Evolutionary conservation across 2,113 vertebrate genomes (phyloP), one percentile per base, ranked within the genome.

Genomic region (Regulus satrapa): DNA sequence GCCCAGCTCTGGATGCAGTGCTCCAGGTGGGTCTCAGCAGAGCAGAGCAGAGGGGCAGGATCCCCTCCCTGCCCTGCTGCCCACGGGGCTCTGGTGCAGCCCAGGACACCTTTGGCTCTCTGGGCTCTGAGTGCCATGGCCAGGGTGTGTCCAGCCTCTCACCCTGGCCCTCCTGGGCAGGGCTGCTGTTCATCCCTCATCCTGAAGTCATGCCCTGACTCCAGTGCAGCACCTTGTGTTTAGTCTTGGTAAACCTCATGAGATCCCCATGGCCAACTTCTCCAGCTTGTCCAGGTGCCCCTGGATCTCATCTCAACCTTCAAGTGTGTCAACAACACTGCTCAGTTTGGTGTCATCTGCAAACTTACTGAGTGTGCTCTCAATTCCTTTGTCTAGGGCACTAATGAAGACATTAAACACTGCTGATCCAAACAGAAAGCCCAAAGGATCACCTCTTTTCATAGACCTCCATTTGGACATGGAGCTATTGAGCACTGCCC

Each of bases 271-370:
- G 12, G 14, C 4, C 3, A 20, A 56, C 1, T 56, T 61, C 20
- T 49, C 12, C 18, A 18, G 2, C 19, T 49, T 43, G 10, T 49
- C 18, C 23, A n/a, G 16, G 8, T 46, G 10, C 1, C 10, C 26
- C 36, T 32, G 48, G 7, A 56, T 45, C 13, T 6, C 6, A 45
- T 38, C 8, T 9, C 0, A 0, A 18, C 1, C 1, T 29, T 67
- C 46, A 34, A 4, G 2, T 14, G 2, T 17, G 15, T 24, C 29
- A 45, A 10, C 26, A 28, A 4, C 8, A 28, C 5, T 6, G 3
- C 21, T 56, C 9, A 20, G 10, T 11, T 63, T 40, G 9, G 21
- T 64, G 20, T 10, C 16, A 58, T 13, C 21, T 46, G 49, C 8
- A 69, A 5, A 16, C 1, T 36, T 52, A 1, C 12, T 29, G 14